These are phyloP conservation scores for Taxidea taxus DNA, from an alignment of 2,113 vertebrate genomes.

Conservation along the genomic window DNA sequence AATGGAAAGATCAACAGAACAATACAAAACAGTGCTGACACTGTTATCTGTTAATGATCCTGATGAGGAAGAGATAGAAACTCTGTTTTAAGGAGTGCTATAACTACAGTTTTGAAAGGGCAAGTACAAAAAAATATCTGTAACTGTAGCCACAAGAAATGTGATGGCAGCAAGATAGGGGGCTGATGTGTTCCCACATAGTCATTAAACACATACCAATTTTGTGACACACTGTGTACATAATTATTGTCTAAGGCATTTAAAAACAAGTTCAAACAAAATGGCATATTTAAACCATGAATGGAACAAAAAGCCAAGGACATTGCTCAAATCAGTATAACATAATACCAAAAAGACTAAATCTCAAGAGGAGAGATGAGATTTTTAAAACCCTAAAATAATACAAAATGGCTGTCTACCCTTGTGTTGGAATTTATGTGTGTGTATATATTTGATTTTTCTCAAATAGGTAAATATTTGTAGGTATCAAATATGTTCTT, in stretches of 20 bases:
- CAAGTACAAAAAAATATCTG: background rate
- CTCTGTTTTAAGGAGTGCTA: background rate
- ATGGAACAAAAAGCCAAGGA: background rate
- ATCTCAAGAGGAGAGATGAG: background rate
- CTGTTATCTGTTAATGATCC: background rate
- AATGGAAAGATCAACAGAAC: background rate
- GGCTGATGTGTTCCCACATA: background rate
- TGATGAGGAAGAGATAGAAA: background rate
- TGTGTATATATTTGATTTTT: background rate
- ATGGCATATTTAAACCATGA: background rate
- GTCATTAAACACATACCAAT: background rate
- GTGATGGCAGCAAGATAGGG: background rate
- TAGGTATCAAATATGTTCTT: constrained; percentile 2
- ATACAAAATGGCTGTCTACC: background rate
- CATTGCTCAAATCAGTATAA: background rate
- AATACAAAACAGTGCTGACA: background rate
- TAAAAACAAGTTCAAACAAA: background rate
- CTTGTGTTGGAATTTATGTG: background rate
- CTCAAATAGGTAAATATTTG: background rate
- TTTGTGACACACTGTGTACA: background rate
- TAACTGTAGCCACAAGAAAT: background rate
- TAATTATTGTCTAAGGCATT: background rate
- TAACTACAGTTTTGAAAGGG: constrained; percentile 20
- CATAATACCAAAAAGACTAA: background rate
- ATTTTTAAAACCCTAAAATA: background rate